phyloP scores from a whole-genome alignment of 2,888 invertebrate species.

The Ennomos quercinarius region DNA sequence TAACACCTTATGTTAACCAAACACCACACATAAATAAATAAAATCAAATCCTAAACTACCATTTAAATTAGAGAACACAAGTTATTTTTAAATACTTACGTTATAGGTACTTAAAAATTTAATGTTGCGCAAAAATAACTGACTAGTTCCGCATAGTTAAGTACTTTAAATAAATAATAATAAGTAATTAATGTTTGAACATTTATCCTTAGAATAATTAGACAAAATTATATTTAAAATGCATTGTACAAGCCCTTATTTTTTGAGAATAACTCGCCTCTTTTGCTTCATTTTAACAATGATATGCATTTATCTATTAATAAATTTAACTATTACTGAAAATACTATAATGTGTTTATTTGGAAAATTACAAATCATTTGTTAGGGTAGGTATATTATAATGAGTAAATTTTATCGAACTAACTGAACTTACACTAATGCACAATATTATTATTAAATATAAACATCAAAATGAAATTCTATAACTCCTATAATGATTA shows the following conservation, averaged over 20 bases:
- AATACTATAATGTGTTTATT: slow-evolving; percentile 69
- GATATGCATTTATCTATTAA: slow-evolving; percentile 82
- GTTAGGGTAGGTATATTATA: slow-evolving; percentile 61
- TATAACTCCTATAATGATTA: slow-evolving; percentile 81
- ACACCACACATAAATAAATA: slow-evolving; percentile 84
- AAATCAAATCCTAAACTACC: slow-evolving; percentile 79
- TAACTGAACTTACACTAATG: slow-evolving; percentile 78
- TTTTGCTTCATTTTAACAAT: slow-evolving; percentile 63
- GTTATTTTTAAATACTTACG: slow-evolving; percentile 76
- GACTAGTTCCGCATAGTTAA: slow-evolving; percentile 86
- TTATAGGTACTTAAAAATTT: slow-evolving; percentile 75
- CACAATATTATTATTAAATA: slow-evolving; percentile 72
- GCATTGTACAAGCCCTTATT: slow-evolving; percentile 74
- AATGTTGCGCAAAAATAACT: slow-evolving; percentile 85
- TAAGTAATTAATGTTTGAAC: slow-evolving; percentile 73
- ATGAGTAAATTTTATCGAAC: slow-evolving; percentile 74
- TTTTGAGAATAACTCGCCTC: slow-evolving; percentile 65
- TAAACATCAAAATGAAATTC: slow-evolving; percentile 82
- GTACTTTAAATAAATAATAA: slow-evolving; percentile 84
- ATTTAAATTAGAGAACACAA: slow-evolving; percentile 83
- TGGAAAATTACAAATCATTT: slow-evolving; percentile 74
- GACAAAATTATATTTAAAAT: slow-evolving; percentile 74
- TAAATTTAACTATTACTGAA: slow-evolving; percentile 77
- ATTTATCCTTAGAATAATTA: slow-evolving; percentile 80
- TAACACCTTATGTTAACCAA: slow-evolving; percentile 75